Evolutionary conservation across 2,888 invertebrate genomes (phyloP), one percentile per base, ranked within the genome.

Genomic region (Cheilosia soror): DNA sequence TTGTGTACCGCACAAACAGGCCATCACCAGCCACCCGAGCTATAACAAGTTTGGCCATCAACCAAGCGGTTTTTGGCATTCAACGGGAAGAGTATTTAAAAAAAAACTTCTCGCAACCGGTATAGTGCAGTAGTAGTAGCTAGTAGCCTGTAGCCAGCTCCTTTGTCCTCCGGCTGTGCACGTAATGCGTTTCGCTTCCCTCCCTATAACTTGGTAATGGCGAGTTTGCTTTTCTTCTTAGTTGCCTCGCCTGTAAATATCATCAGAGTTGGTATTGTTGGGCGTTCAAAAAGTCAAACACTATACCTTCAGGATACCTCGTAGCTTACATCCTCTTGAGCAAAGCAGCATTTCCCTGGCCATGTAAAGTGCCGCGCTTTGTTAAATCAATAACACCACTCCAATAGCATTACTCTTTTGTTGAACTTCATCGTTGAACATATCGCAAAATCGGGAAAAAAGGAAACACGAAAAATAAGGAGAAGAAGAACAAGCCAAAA

Each of bases 41-140:
- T 85, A 76, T 81, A 81, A 81, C 77, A 85, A 85, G 66, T 62
- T 85, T 81, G 85, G 85, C 85, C 66, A 77, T 65, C 71, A 68
- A 85, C 85, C 81, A 85, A 80, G 71, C 85, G 66, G 68, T 81
- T 85, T 85, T 77, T 85, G 85, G 85, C 85, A 81, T 81, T 66
- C 80, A 66, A 62, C 47, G 40, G 42, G 62, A 29, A 44, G 55
- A 68, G 68, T 37, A 25, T 71, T 73, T 73, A 20, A 63, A 60
- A 75, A 49, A 58, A 63, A 69, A 31, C 29, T 9, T 49, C 37
- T 27, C 57, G 49, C 40, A 33, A 57, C 31, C 15, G 27, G 37
- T 37, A 11, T 29, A 58, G 15, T 49, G 65, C 65, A 75, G 65
- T 57, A 27, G 65, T 57, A 27, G 53, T 11, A 37, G 20, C 20